Base-by-base conservation (phyloP, 2,113 vertebrate genomes). In the Apodemus sylvaticus region DNA sequence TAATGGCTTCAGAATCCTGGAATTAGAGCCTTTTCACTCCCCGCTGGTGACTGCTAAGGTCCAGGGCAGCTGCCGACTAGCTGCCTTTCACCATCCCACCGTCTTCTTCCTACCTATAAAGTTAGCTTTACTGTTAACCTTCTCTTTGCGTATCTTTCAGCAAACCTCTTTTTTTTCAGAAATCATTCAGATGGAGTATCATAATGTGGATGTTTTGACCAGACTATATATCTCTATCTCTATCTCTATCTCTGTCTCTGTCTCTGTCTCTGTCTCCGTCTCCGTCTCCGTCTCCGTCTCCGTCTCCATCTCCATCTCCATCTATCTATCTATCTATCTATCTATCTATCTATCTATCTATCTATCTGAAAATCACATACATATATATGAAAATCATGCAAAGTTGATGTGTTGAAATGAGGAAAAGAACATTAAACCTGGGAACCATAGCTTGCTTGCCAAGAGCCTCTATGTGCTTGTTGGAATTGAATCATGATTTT, bases 1-100 rank as follows among this genome's bases (percentile, higher is more conserved):
- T 68, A 48, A 87, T 34, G 39, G 4, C 48, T 70, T 68, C 4
- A 68, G 42, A 48, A 85, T 64, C 90, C 73, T 51, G 39, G 62
- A 86, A 34, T 70, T 94, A 60, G 87, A 93, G 34, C 60, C 51
- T 74, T 88, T 96, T 87, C 36, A 29, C 83, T 86, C 73, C 16
- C 73, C 19, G 58, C 66, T 62, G 53, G 29, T 60, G 79, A 31
- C n/a, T 95, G 95, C 94, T 86, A n/a, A 87, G 14, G 89, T 97
- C 82, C 39, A 55, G 20, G 22, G 82, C 53, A 4, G 39, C 36
- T 73, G 48, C 88, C 16, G 48, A 79, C 82, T 77, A 64, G 34
- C 66, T 86, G 53, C 20, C 45, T 92, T 7, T 39, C 24, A 73
- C 51, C 58, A 92, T 29, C 73, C 86, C 24, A 53, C 29, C 88